Evolutionary conservation across 2,888 invertebrate species (phyloP).

Genomic region (Scrobipalpa atriplicella): DNA sequence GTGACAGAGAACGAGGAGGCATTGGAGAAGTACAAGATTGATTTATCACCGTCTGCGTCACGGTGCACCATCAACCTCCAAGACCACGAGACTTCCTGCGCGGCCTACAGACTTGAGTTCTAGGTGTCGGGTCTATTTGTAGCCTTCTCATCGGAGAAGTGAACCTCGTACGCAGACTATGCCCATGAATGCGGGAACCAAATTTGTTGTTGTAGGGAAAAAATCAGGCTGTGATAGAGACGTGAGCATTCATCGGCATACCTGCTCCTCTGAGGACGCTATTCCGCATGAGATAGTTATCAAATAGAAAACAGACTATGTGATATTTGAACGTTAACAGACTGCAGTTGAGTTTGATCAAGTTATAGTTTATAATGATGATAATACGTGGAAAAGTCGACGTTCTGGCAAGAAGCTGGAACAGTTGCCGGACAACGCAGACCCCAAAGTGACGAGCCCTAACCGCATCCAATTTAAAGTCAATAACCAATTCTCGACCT

Average conservation of each 20-base stretch:
- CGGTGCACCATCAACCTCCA: conserved; percentile 98
- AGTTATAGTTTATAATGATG: conserved; percentile 58
- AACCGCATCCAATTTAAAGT: conserved; percentile 70
- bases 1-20: conserved; percentile 97
- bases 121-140: conserved; percentile 90
- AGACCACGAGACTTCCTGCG: conserved; percentile 98
- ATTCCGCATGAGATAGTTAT: conserved; percentile 70
- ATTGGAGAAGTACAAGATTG: conserved; percentile 94
- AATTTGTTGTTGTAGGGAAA: conserved; percentile 60
- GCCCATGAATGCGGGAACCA: conserved; percentile 60
- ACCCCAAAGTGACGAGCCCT: conserved; percentile 57
- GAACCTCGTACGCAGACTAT: conserved; percentile 46
- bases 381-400: conserved; percentile 46
- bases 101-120: conserved; percentile 98
- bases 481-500: conserved; percentile 78
- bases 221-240: conserved; percentile 71
- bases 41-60: conserved; percentile 97
- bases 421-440: conserved; percentile 36
- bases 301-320: conserved; percentile 74
- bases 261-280: conserved; percentile 49
- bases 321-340: conserved; percentile 71
- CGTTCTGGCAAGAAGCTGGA: conserved; percentile 34
- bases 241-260: conserved; percentile 54
- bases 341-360: conserved; percentile 70
- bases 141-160: conserved; percentile 83